Percentiles rank a stretch among this genome's conserved stretches.
phyloP scores from a whole-genome alignment of 2,113 vertebrate genomes.

The Apistogramma diplotaenia region DNA sequence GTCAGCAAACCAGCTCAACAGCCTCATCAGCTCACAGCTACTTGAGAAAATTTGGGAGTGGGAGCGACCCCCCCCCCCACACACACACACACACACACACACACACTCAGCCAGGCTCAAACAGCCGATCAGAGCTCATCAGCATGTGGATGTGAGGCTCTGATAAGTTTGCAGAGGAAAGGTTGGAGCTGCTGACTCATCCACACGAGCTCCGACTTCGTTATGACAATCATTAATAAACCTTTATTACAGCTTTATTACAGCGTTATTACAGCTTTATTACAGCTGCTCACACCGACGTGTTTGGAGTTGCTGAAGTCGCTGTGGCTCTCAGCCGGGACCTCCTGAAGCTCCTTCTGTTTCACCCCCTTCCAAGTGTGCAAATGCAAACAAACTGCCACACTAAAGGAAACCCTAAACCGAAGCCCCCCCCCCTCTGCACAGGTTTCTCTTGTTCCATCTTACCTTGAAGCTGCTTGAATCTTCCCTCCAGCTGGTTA shows the following conservation, averaged over 20 bases:
- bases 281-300: too few relatives aligned
- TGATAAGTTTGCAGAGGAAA: neutral
- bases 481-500: slow-evolving; percentile 92
- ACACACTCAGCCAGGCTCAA: too few relatives aligned
- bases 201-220: neutral
- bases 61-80: neutral
- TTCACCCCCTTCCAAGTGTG: neutral
- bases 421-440: too few relatives aligned
- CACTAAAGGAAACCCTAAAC: neutral
- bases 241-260: too few relatives aligned
- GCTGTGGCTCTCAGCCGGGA: too few relatives aligned
- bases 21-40: neutral
- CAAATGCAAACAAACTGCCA: neutral
- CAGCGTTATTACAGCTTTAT: too few relatives aligned
- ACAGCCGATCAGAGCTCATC: neutral
- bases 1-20: accelerated
- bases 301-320: neutral
- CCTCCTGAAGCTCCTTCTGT: neutral
- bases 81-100: too few relatives aligned
- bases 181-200: neutral
- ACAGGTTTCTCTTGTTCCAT: neutral
- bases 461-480: slow-evolving; percentile 97
- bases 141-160: neutral
- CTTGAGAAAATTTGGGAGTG: slow-evolving; percentile 24
- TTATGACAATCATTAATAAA: accelerated